Percentiles rank a stretch among this genome's conserved stretches.
Conservation (phyloP, 2,888 invertebrate genomes). For the Lomographa bimaculata region DNA sequence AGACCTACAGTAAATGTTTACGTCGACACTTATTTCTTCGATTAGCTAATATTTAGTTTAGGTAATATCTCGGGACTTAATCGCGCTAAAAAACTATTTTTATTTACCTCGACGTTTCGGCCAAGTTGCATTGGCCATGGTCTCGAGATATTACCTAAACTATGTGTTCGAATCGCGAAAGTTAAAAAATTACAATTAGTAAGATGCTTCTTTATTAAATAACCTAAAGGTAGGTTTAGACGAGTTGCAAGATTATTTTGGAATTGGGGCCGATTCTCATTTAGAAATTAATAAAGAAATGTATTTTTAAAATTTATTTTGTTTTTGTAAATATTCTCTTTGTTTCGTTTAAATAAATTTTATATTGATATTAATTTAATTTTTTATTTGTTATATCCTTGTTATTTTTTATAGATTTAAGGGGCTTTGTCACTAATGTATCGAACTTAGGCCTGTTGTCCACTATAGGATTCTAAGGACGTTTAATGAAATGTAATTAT, state of each 20-base stretch:
- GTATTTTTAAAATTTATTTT: constrained; percentile 56
- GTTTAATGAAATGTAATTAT: constrained; percentile 2
- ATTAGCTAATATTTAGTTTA: too few species aligned
- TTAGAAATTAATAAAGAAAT: constrained; percentile 46
- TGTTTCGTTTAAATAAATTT: constrained; percentile 75
- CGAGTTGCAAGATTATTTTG: constrained; percentile 16
- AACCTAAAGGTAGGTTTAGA: too few species aligned
- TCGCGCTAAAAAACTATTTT: too few species aligned
- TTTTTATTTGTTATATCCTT: constrained; percentile 49
- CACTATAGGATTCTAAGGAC: constrained; percentile 6
- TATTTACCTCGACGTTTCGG: too few species aligned
- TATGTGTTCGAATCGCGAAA: too few species aligned
- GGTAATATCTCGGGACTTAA: too few species aligned
- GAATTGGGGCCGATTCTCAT: constrained; percentile 56
- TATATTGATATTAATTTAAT: constrained; percentile 58
- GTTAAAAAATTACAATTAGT: too few species aligned
- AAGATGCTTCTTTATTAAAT: too few species aligned
- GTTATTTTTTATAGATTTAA: constrained; percentile 32
- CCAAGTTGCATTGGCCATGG: too few species aligned
- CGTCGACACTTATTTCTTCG: too few species aligned
- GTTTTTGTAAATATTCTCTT: constrained; percentile 70
- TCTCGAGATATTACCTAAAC: too few species aligned
- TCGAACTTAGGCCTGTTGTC: constrained; percentile 20
- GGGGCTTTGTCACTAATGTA: constrained; percentile 34
- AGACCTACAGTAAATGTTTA: too few species aligned